phyloP scores from a whole-genome alignment of 2,113 vertebrate species.

The Galbula dea region DNA sequence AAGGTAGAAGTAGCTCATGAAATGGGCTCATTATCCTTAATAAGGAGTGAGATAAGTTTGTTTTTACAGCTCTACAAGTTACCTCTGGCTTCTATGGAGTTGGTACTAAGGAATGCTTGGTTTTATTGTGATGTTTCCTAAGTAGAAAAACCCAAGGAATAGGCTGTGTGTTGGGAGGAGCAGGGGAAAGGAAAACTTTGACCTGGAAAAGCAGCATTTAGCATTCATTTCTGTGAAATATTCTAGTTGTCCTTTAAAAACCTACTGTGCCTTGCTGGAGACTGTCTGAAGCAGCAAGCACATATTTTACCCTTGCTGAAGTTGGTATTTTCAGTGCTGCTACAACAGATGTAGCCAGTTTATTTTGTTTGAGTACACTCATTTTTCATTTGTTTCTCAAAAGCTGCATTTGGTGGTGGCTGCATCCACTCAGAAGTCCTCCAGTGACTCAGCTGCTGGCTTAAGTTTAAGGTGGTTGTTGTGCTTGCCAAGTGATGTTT shows the following conservation, averaged over 20 bases:
- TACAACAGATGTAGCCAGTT: not conserved
- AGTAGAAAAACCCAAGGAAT: not conserved
- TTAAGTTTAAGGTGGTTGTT: not conserved
- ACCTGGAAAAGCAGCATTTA: not conserved
- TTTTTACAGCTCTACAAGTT: not conserved
- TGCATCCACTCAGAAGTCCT: not conserved
- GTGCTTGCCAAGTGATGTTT: not conserved
- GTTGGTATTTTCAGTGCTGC: not conserved
- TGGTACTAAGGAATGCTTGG: not conserved
- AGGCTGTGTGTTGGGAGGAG: not conserved
- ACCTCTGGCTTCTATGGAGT: not conserved
- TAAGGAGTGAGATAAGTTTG: not conserved
- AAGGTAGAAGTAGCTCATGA: not conserved
- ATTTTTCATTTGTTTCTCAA: not conserved
- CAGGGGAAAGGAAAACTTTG: not conserved
- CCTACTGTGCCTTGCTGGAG: not conserved
- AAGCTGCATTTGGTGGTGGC: not conserved
- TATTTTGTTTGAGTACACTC: not conserved
- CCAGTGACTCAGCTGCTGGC: fast-evolving
- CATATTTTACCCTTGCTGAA: not conserved
- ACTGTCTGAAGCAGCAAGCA: not conserved
- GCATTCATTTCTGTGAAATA: not conserved
- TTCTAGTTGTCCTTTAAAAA: not conserved
- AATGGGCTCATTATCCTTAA: not conserved
- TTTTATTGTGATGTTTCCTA: not conserved